Conservation (phyloP, 2,797 vertebrate genomes). For the Pipistrellus pygmaeus region DNA sequence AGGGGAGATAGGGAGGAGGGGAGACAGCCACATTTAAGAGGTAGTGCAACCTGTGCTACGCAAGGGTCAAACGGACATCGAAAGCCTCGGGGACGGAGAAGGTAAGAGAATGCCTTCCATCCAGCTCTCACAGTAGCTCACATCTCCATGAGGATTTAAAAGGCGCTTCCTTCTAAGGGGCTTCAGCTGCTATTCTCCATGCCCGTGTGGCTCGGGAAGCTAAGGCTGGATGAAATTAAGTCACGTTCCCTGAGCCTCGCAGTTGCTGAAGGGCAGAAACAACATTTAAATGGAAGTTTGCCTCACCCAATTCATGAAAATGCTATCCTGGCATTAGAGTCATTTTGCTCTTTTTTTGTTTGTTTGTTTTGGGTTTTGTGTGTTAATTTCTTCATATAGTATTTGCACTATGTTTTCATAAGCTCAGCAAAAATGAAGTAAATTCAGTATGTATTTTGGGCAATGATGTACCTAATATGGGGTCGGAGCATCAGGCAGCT, state of each 20-base stretch:
- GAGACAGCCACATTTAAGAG: background rate
- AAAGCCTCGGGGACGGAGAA: background rate
- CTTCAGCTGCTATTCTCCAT: background rate
- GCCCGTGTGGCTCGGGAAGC: background rate
- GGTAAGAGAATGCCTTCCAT: background rate
- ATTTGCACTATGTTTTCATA: background rate
- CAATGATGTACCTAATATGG: background rate
- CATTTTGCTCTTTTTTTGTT: background rate
- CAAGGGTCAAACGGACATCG: background rate
- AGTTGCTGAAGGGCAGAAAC: background rate
- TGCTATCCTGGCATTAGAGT: background rate
- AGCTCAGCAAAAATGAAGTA: background rate
- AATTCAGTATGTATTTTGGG: background rate
- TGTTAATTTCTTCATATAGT: background rate
- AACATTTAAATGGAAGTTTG: background rate
- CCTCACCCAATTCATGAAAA: background rate
- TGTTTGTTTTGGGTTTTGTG: too few species aligned
- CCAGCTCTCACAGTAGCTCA: background rate
- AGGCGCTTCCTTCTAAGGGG: background rate
- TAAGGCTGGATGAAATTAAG: background rate
- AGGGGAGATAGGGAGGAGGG: fast-evolving
- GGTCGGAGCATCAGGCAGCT: background rate
- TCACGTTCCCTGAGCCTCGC: background rate
- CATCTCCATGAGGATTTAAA: background rate
- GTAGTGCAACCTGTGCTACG: background rate